Conservation (phyloP, 2,888 invertebrate genomes). For the Cerceris ruficornis region DNA sequence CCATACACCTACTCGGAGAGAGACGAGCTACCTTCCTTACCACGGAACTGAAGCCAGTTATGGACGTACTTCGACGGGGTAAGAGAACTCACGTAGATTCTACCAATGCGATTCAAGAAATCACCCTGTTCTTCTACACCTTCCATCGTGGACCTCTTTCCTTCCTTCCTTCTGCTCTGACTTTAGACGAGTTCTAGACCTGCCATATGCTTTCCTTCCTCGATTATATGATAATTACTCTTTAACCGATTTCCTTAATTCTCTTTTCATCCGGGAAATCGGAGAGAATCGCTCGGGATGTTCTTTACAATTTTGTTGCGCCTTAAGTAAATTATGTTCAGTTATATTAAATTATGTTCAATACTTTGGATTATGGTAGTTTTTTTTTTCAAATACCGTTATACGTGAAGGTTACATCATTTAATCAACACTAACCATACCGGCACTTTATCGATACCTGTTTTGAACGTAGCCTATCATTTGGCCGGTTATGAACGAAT, state of each 20-base stretch:
- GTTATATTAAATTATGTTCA: too few species aligned
- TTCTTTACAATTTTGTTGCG: constrained; percentile 51
- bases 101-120: constrained; percentile 56
- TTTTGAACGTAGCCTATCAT: too few species aligned
- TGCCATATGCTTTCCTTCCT: constrained; percentile 58
- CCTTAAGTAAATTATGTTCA: too few species aligned
- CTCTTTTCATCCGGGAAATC: constrained; percentile 68
- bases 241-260: constrained; percentile 76
- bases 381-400: too few species aligned
- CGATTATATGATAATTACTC: constrained; percentile 73
- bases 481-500: too few species aligned
- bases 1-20: constrained; percentile 59
- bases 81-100: constrained; percentile 54
- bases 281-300: constrained; percentile 66
- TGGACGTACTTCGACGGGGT: constrained; percentile 54
- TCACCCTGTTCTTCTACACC: constrained; percentile 42
- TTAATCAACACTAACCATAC: too few species aligned
- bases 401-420: too few species aligned
- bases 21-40: constrained; percentile 56
- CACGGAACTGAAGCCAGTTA: constrained; percentile 67
- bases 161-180: constrained; percentile 12
- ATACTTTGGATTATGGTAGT: too few species aligned
- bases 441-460: too few species aligned
- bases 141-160: constrained; percentile 37
- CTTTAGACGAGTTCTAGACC: constrained; percentile 39